Evolutionary conservation across 2,888 invertebrate species (phyloP), one percentile per base, ranked within the genome.

Genomic region (Noctua fimbriata): DNA sequence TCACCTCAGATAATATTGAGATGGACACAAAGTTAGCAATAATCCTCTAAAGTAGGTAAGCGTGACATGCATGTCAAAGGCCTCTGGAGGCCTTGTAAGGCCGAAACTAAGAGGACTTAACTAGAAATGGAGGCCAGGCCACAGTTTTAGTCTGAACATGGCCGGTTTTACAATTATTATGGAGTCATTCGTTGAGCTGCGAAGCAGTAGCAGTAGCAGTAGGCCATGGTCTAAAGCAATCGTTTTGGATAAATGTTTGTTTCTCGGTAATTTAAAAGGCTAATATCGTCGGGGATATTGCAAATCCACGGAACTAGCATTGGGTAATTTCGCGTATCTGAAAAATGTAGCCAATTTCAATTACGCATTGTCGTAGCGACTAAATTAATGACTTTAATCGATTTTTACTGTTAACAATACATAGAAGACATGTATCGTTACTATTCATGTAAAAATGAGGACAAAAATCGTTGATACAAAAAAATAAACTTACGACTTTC

Each of bases 1-100:
- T 58, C 66, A 58, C 28, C 73, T 76, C 36, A 52, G 24, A 69
- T 66, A 81, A 72, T 78, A 73, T 47, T 69, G n/a, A 71, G 32
- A 66, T 79, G 65, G 65, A 41, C 67, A 76, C 55, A 73, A 79
- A 71, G 79, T 83, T 79, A 65, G 70, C 18, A 67, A 36, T 74
- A 87, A 83, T 76, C 76, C 69, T 69, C 41, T 74, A 63, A 76
- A 79, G 69, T 47, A 55, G 55, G 32, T 63, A 24, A 47, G 79
- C 80, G 80, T 87, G 76, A 69, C 69, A 66, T 32, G 76, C 55
- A 67, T 76, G 58, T 41, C 79, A 79, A 79, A 79, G 79, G 24
- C n/a, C 47, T 16, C 74, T 24, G 1, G 32, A 75, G 55, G 58
- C 70, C 73, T 82, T 52, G 18, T 14, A n/a, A 73, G 36, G 44